Conservation (phyloP, 2,888 invertebrate genomes). For the Baccha elongata region DNA sequence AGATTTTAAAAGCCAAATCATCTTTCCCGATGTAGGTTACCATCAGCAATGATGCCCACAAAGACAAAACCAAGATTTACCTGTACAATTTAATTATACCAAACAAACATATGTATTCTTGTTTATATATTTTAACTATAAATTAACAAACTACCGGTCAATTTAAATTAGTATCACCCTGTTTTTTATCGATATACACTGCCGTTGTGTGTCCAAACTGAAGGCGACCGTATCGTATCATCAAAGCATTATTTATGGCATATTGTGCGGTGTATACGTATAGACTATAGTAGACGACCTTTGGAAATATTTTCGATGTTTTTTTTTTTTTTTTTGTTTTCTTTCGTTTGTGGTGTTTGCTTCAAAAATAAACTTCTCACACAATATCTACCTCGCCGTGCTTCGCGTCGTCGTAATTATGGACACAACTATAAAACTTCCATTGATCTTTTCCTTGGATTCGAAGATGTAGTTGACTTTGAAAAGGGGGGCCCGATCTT, state of each 20-base stretch:
- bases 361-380: background rate
- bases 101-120: too few relatives aligned
- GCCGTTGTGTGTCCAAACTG: conserved; percentile 51
- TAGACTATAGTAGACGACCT: conserved; percentile 59
- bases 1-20: too few relatives aligned
- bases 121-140: background rate
- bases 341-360: conserved; percentile 29
- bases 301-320: conserved; percentile 71
- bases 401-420: conserved; percentile 8
- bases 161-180: conserved; percentile 56
- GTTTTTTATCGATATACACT: conserved; percentile 49
- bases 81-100: too few relatives aligned
- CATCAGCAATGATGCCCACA: too few relatives aligned
- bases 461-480: background rate
- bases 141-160: background rate
- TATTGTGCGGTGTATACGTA: conserved; percentile 38
- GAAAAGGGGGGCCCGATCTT: conserved; percentile 34
- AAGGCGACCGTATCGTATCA: conserved; percentile 37
- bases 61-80: too few relatives aligned
- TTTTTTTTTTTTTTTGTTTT: conserved; percentile 67
- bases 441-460: background rate
- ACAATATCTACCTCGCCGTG: background rate
- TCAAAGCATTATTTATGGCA: conserved; percentile 40
- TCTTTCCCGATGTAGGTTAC: too few relatives aligned
- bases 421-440: background rate